Evolutionary conservation across 2,888 invertebrate genomes (phyloP).

Genomic region (Epirrhoe tristata): DNA sequence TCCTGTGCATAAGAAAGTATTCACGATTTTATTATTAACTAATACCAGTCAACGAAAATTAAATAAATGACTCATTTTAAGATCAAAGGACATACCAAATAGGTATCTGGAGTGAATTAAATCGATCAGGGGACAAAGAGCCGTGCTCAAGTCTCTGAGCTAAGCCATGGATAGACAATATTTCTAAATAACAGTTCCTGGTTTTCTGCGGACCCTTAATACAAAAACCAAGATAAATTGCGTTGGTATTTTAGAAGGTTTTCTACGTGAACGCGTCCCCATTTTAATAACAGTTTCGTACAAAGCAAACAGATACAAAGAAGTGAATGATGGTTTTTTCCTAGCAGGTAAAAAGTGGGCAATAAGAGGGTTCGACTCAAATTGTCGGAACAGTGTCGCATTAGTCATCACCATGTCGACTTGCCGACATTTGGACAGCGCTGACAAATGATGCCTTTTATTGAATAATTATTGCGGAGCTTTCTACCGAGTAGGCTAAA

Average conservation of each 20-base stretch:
- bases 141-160: too few relatives aligned
- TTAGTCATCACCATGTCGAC: slow-evolving; percentile 80
- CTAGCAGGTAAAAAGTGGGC: slow-evolving; percentile 78
- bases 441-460: slow-evolving; percentile 81
- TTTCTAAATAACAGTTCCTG: too few relatives aligned
- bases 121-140: too few relatives aligned
- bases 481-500: slow-evolving; percentile 14
- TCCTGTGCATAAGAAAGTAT: too few relatives aligned
- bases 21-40: too few relatives aligned
- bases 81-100: too few relatives aligned
- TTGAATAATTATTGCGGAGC: slow-evolving; percentile 77
- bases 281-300: slow-evolving; percentile 59
- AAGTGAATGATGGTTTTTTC: slow-evolving; percentile 74
- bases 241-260: neutral
- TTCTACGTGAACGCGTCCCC: slow-evolving; percentile 19
- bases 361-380: slow-evolving; percentile 74
- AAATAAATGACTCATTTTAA: too few relatives aligned
- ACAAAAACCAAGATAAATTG: neutral
- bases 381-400: slow-evolving; percentile 75
- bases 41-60: too few relatives aligned
- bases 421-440: slow-evolving; percentile 77
- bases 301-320: slow-evolving; percentile 67
- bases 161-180: too few relatives aligned
- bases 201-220: too few relatives aligned
- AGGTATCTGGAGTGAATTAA: too few relatives aligned